Percentiles rank a stretch among this genome's conserved stretches.
Evolutionary conservation across 2,888 invertebrate genomes (phyloP).

Genomic region (Mythimna loreyi): DNA sequence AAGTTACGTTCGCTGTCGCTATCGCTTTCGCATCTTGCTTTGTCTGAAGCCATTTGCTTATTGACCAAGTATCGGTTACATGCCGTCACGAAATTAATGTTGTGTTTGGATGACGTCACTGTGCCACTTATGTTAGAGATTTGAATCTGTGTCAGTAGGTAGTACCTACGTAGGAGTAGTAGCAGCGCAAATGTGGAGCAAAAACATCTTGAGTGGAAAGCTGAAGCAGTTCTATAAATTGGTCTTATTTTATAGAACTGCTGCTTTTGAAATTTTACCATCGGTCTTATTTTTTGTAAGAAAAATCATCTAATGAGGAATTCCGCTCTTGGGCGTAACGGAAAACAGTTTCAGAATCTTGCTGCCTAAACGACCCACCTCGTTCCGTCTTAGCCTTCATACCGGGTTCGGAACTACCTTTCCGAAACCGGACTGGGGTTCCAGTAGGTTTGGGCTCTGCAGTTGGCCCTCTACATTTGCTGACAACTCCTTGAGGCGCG

Average conservation of each 20-base stretch:
- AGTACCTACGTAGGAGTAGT: neutral
- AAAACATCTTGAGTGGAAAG: neutral
- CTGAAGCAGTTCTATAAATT: neutral
- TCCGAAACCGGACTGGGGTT: too few relatives aligned
- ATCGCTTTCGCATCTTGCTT: neutral
- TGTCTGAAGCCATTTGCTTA: conserved; percentile 19
- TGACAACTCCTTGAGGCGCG: too few relatives aligned
- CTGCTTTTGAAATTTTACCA: neutral
- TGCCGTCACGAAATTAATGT: conserved; percentile 24
- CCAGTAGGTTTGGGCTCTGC: too few relatives aligned
- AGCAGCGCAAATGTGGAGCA: neutral
- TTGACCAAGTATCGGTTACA: conserved; percentile 41
- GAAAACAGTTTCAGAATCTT: too few relatives aligned
- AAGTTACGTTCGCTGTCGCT: neutral
- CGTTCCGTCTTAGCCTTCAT: too few relatives aligned
- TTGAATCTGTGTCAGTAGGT: neutral
- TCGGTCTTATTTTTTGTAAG: neutral
- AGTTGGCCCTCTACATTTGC: too few relatives aligned
- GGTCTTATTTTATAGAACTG: neutral
- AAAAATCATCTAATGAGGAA: too few relatives aligned
- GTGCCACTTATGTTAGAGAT: neutral
- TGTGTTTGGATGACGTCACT: neutral
- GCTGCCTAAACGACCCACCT: too few relatives aligned
- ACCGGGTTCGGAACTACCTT: too few relatives aligned
- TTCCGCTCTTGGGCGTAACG: too few relatives aligned